Base-by-base conservation (phyloP, 1,140 invertebrate species). In the Drosophila lowei region DNA sequence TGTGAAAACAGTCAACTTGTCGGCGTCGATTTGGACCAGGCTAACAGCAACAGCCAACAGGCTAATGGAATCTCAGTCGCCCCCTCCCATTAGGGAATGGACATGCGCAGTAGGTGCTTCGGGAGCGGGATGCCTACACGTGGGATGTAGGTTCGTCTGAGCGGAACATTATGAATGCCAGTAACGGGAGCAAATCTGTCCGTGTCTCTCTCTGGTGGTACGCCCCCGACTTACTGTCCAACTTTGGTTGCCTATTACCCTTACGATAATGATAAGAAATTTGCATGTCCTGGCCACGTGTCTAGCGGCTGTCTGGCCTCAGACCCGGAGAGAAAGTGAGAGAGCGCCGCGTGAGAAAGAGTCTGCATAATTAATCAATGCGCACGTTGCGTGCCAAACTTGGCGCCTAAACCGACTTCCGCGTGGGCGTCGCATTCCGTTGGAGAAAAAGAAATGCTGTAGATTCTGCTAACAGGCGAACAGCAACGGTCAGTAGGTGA, bases 251-350 rank as follows among this genome's bases (percentile, higher is more conserved):
- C 88, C 88, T 90, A 90, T 78, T 90, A 90, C 88, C 77, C 77
- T 63, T 89, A 80, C 88, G 89, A 90, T 84, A 89, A 83, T 90
- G 88, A 90, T 90, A 90, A 90, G 88, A 90, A 86, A 90, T 90
- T 81, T 89, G 80, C 89, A 74, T 84, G 72, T 60, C 60, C 63
- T 60, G 66, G 44, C 42, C 72, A 75, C 72, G 67, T 72, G 61
- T 6, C 44, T 13, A 34, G 23, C 9, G n/a, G 38, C 23, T n/a
- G 16, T 21, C 56, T 57, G 43, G 47, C 25, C 25, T 18, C 18
- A 18, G 18, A 18, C 34, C 30, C 11, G 11, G 34, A 13, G 34
- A 38, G 34, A 4, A 13, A 38, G 4, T 13, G 11, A 13, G 34
- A 38, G 34, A 38, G 11, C 1, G 34, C 16, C 63, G 61, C 49